Conservation (phyloP, 2,888 invertebrate species). For the Shargacucullia verbasci region DNA sequence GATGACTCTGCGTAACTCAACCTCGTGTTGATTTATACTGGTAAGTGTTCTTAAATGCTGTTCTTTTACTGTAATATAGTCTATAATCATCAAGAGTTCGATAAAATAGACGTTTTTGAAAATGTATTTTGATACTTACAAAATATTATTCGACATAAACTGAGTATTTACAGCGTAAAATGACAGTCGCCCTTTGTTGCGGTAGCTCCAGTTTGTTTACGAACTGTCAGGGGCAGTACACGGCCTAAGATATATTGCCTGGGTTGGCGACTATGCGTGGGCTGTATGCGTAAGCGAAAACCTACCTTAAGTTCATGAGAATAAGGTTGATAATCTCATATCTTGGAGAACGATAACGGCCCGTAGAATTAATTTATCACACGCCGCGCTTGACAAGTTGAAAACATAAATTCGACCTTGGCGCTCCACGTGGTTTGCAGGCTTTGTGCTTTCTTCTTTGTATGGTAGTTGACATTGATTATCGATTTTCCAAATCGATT, state of each 20-base stretch:
- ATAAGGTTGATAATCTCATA: conserved; percentile 64
- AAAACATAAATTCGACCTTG: conserved; percentile 90
- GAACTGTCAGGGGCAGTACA: conserved; percentile 89
- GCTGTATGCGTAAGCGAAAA: conserved; percentile 65
- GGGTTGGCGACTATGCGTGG: conserved; percentile 89
- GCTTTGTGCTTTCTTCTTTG: conserved; percentile 68
- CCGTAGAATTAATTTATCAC: conserved; percentile 90
- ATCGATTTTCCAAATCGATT: conserved; percentile 57
- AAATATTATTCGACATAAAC: conserved; percentile 45
- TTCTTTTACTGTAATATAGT: conserved; percentile 46
- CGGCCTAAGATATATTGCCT: conserved; percentile 90
- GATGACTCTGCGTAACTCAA: conserved; percentile 83
- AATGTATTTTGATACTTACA: conserved; percentile 36
- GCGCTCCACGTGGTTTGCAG: conserved; percentile 87
- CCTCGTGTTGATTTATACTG: conserved; percentile 77
- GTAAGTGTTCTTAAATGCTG: conserved; percentile 69
- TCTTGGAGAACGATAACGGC: conserved; percentile 78
- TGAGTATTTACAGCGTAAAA: conserved; percentile 63
- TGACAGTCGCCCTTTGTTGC: conserved; percentile 81
- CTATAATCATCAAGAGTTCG: conserved; percentile 53
- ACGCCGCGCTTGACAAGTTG: conserved; percentile 89
- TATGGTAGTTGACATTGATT: conserved; percentile 46
- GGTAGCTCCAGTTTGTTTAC: conserved; percentile 90
- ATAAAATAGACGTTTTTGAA: conserved; percentile 57
- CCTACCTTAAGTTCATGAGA: conserved; percentile 45